Base-by-base conservation (phyloP, 2,797 vertebrate genomes). In the Malacoraja senta region DNA sequence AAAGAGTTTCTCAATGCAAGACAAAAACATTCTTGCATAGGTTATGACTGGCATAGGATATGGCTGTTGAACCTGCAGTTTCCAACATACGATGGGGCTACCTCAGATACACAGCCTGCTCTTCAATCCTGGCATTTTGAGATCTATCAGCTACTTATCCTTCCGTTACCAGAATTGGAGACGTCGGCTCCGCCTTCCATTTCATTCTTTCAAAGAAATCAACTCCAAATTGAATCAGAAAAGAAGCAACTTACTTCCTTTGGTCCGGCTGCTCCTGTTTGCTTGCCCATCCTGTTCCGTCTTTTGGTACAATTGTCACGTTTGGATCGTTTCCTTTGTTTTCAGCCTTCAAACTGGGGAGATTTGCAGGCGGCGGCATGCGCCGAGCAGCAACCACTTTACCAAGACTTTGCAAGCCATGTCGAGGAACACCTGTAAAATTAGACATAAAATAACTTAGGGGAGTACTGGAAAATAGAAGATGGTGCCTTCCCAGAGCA, bases 261-360 rank as follows among this genome's bases (percentile, higher is more conserved):
- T 98, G 98, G 97, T 99, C 98, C 97, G 97, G 97, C 96, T 98
- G 98, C 95, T 99, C 99, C 98, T 99, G 98, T 97, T 99, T 99
- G 99, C 99, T 99, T 96, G 98, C 99, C 99, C 99, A 99, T 99
- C 99, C 99, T 97, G 99, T 98, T 95, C 99, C 99, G 99, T 99
- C 99, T 97, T 99, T 99, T 96, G 99, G 99, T 96, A 99, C 98
- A 95, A 99, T 99, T 96, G 98, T 96, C 96, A 99, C 97, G 97
- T 99, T 99, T 95, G 99, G 98, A 96, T 99, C 98, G 98, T 99
- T 99, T 98, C 99, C 99, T 99, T 98, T 99, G 97, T 99, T 99
- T 96, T 99, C 99, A 94, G 99, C 99, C 96, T 99, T 99, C 97
- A 99, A 96, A 96, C 99, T 99, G 96, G 99, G 99, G 96, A 99